Conservation (phyloP, 2,113 vertebrate species). For the Promerops cafer region DNA sequence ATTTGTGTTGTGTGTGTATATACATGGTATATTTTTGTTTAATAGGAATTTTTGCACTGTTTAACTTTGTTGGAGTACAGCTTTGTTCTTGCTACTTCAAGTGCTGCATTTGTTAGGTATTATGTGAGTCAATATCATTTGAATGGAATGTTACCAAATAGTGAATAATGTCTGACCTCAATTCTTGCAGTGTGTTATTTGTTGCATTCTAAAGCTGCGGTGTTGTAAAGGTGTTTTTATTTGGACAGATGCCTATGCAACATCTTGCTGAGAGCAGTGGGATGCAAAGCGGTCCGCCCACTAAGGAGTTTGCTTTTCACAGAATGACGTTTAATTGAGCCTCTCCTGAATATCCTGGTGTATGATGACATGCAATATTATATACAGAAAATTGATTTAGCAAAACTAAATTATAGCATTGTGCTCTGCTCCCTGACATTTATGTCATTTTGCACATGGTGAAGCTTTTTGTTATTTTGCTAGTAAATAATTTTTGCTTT, state of each 20-base stretch:
- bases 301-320: background rate
- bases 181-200: background rate
- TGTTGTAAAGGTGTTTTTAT: conserved; percentile 33
- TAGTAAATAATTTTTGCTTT: background rate
- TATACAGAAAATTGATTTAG: background rate
- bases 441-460: background rate
- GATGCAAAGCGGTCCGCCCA: background rate
- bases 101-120: conserved; percentile 19
- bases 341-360: background rate
- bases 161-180: conserved; percentile 27
- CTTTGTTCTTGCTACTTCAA: conserved; percentile 24
- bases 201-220: background rate
- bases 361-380: background rate
- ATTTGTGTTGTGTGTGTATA: conserved; percentile 19
- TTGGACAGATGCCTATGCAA: background rate
- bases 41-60: conserved; percentile 27
- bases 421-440: background rate
- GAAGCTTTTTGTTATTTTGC: background rate
- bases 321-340: background rate
- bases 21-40: conserved; percentile 30
- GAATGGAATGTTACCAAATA: conserved; percentile 28
- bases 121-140: background rate
- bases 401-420: background rate
- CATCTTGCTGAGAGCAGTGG: background rate
- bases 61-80: background rate